Evolutionary conservation across 2,888 invertebrate species (phyloP).

Genomic region (Campoletis raptor): DNA sequence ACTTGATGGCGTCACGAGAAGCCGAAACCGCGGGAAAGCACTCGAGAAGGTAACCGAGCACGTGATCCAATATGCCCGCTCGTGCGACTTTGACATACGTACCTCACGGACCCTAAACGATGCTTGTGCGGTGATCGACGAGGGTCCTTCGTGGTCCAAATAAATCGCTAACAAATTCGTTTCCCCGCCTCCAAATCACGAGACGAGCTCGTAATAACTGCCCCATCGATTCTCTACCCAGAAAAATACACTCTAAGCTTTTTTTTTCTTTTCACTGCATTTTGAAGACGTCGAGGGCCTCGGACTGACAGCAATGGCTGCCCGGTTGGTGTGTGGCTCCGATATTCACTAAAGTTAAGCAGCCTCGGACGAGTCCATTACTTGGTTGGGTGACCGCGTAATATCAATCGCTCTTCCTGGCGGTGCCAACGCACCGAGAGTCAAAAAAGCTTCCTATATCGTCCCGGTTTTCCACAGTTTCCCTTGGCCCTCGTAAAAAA

Average conservation of each 20-base stretch:
- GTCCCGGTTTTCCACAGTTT: too few relatives aligned
- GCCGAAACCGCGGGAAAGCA: conserved; percentile 66
- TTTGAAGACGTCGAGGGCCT: too few relatives aligned
- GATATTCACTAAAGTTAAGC: too few relatives aligned
- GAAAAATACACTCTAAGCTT: not conserved
- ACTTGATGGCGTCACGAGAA: conserved; percentile 14
- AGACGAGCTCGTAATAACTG: conserved; percentile 17
- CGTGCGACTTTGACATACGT: conserved; percentile 72
- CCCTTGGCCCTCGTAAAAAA: too few relatives aligned
- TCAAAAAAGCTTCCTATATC: too few relatives aligned
- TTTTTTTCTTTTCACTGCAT: not conserved
- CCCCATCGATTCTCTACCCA: not conserved
- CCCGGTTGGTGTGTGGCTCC: too few relatives aligned
- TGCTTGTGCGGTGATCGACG: conserved; percentile 69
- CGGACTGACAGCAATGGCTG: too few relatives aligned
- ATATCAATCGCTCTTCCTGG: too few relatives aligned
- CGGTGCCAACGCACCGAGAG: too few relatives aligned
- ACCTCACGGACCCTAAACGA: conserved; percentile 37
- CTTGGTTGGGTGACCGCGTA: too few relatives aligned
- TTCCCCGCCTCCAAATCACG: conserved; percentile 36
- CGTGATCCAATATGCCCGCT: conserved; percentile 79
- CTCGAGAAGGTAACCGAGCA: conserved; percentile 82
- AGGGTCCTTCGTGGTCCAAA: conserved; percentile 77
- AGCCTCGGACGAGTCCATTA: too few relatives aligned
- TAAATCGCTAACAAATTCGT: conserved; percentile 82